Conservation (phyloP, 1,140 invertebrate genomes). For the Pseudomyrmex cubaensis region DNA sequence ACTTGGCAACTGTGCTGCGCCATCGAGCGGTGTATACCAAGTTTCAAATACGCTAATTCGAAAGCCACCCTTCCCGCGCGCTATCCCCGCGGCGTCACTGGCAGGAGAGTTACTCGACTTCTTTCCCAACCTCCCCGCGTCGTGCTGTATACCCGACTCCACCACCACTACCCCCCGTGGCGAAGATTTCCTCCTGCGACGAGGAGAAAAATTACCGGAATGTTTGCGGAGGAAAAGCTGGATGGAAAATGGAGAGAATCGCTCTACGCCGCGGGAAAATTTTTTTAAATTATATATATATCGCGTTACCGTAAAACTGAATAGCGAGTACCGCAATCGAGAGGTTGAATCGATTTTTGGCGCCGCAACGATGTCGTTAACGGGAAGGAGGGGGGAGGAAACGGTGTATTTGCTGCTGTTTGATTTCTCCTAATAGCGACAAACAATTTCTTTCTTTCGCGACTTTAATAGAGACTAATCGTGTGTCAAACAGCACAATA, state of each 20-base stretch:
- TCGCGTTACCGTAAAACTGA: constrained; percentile 13
- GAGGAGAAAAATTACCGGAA: constrained; percentile 54
- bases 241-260: background rate
- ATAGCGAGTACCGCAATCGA: background rate
- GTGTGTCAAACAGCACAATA: constrained; percentile 24
- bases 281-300: constrained; percentile 29
- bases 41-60: constrained; percentile 79
- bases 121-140: constrained; percentile 48
- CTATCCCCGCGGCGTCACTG: constrained; percentile 59
- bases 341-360: constrained; percentile 8
- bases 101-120: constrained; percentile 63
- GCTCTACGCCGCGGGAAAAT: background rate
- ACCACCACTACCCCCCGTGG: constrained; percentile 20
- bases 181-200: constrained; percentile 44
- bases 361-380: constrained; percentile 6
- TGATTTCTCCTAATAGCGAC: background rate
- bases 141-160: constrained; percentile 23
- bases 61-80: constrained; percentile 68
- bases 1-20: constrained; percentile 83
- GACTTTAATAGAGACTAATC: background rate
- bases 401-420: background rate
- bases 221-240: constrained; percentile 36
- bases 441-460: background rate
- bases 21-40: constrained; percentile 82
- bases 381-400: too few species aligned